Evolutionary conservation across 2,888 invertebrate species (phyloP).

Genomic region (Lepidochrysops patricia): DNA sequence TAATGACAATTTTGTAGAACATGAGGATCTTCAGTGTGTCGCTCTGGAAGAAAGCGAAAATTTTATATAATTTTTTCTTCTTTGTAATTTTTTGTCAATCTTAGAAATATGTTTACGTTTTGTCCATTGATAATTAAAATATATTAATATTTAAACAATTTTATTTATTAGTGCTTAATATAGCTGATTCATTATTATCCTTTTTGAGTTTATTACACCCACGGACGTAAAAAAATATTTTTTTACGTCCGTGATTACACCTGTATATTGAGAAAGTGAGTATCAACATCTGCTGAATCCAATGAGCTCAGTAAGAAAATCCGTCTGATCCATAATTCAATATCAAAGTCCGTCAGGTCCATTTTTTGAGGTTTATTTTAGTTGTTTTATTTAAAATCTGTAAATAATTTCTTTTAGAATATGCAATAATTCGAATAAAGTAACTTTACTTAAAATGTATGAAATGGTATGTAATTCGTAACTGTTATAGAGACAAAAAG

Average conservation of each 20-base stretch:
- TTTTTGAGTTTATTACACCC: conserved; percentile 16
- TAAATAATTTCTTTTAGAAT: background rate
- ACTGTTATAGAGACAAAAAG: conserved; percentile 13
- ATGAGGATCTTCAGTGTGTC: conserved; percentile 8
- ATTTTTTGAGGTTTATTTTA: conserved; percentile 9
- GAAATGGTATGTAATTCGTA: conserved; percentile 15
- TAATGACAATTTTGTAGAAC: conserved; percentile 16
- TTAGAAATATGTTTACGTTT: conserved; percentile 12
- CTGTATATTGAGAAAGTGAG: conserved; percentile 22
- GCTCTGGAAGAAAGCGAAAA: conserved; percentile 12
- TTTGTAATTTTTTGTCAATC: conserved; percentile 3
- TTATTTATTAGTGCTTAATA: conserved; percentile 8
- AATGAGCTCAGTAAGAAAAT: conserved; percentile 18
- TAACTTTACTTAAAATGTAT: conserved; percentile 16
- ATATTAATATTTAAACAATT: conserved; percentile 8
- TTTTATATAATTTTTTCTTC: conserved; percentile 1
- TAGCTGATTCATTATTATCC: conserved; percentile 2
- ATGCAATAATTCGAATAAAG: conserved; percentile 15
- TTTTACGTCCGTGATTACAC: too few relatives aligned
- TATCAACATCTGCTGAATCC: conserved; percentile 22
- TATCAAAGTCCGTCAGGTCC: conserved; percentile 9
- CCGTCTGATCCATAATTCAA: conserved; percentile 12
- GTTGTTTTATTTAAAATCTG: conserved; percentile 2
- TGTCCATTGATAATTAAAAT: conserved; percentile 12
- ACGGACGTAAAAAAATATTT: too few relatives aligned